Conservation (phyloP, 2,113 vertebrate genomes). For the Alouatta palliata region DNA sequence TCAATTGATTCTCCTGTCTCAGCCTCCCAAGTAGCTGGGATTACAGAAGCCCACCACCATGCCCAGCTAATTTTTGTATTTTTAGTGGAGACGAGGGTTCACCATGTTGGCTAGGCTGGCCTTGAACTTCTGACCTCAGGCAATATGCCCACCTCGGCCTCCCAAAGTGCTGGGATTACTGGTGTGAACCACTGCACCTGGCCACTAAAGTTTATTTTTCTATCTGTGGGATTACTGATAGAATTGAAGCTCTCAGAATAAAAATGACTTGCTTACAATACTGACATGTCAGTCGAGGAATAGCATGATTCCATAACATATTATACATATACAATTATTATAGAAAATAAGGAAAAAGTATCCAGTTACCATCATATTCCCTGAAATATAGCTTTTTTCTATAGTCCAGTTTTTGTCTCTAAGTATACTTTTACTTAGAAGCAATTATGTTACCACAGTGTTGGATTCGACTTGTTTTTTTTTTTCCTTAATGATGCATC, state of each 20-base stretch:
- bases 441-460: background rate
- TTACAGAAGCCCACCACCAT: no score
- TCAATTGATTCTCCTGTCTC: no score
- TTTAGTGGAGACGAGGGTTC: no score
- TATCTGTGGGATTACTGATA: background rate
- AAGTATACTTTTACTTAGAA: background rate
- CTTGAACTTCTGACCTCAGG: no score
- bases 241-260: background rate
- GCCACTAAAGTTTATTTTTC: background rate
- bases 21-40: no score
- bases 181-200: accelerated
- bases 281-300: background rate
- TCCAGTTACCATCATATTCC: background rate
- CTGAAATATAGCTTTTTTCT: background rate
- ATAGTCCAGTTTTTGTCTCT: background rate
- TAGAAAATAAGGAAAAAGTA: background rate
- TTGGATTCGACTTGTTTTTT: background rate
- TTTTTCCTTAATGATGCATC: background rate
- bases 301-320: background rate
- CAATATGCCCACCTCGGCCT: no score
- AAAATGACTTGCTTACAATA: background rate
- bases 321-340: background rate
- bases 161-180: no score
- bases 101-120: no score
- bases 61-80: no score